Percentiles rank a stretch among this genome's conserved stretches.
Evolutionary conservation across 1,140 invertebrate species (phyloP).

Genomic region (Cotesia vestalis): DNA sequence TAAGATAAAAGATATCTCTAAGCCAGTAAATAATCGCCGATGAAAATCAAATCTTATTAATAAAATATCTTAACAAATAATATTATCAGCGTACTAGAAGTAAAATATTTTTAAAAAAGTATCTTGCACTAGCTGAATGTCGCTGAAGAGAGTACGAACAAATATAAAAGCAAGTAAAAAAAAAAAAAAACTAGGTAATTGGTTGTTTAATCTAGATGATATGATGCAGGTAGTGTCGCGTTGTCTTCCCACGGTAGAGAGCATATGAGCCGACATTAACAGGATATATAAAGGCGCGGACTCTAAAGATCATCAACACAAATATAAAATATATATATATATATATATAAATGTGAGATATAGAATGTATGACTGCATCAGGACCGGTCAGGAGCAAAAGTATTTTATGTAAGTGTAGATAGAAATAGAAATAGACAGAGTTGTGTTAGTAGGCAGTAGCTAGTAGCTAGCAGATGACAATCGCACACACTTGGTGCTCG

Average conservation of each 20-base stretch:
- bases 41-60: too few species aligned
- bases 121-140: too few species aligned
- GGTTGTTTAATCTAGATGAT: not conserved
- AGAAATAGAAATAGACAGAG: not conserved
- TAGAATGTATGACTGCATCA: too few species aligned
- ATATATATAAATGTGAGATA: too few species aligned
- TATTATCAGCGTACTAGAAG: too few species aligned
- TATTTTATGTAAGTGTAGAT: not conserved
- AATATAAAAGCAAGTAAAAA: too few species aligned
- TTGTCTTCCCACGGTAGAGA: conserved; percentile 35
- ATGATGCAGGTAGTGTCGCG: conserved; percentile 6
- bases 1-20: not conserved
- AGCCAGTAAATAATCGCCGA: not conserved
- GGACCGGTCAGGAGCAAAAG: conserved; percentile 17
- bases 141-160: too few species aligned
- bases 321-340: not conserved
- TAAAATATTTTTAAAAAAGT: too few species aligned
- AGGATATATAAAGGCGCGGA: not conserved
- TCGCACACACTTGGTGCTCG: conserved; percentile 35
- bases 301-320: conserved; percentile 9
- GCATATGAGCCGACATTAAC: too few species aligned
- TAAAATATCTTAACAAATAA: too few species aligned
- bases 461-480: conserved; percentile 34
- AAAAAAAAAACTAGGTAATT: too few species aligned
- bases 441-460: not conserved